These are phyloP conservation scores for Gorsachius goisagi DNA, from an alignment of 2,113 vertebrate genomes.

Conservation along the genomic window DNA sequence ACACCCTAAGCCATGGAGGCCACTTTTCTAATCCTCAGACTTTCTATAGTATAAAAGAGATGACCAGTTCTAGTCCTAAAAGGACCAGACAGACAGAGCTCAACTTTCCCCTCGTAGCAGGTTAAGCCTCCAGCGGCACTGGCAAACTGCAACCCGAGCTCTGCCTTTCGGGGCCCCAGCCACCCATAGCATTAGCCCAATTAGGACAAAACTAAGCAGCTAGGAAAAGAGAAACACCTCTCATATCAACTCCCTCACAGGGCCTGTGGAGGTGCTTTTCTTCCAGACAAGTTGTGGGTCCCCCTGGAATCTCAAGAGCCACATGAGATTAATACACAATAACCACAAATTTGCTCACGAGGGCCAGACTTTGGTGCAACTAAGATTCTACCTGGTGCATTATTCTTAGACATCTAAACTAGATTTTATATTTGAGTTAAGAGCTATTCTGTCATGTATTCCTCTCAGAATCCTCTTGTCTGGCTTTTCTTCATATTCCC, in stretches of 20 bases:
- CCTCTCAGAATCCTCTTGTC: neutral
- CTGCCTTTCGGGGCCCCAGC: neutral
- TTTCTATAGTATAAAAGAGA: neutral
- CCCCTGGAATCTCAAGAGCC: neutral
- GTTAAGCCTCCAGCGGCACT: neutral
- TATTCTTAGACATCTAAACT: neutral
- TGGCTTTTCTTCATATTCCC: neutral
- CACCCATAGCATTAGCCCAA: conserved; percentile 3
- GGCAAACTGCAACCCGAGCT: conserved; percentile 7
- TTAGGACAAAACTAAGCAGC: conserved; percentile 2
- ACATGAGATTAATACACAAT: neutral
- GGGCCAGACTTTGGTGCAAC: neutral
- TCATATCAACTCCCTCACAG: neutral
- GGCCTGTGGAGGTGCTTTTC: neutral
- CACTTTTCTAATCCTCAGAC: neutral
- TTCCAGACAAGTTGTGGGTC: neutral
- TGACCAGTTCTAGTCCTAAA: neutral
- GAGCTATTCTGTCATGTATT: neutral
- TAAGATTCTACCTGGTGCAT: neutral
- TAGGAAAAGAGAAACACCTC: conserved; percentile 4
- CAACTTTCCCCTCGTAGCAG: neutral
- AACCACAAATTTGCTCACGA: neutral
- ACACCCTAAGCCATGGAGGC: neutral
- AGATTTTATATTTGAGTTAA: neutral
- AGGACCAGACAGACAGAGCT: conserved; percentile 9